Evolutionary conservation across 1,140 invertebrate species (phyloP).

Genomic region (Euwallacea similis): DNA sequence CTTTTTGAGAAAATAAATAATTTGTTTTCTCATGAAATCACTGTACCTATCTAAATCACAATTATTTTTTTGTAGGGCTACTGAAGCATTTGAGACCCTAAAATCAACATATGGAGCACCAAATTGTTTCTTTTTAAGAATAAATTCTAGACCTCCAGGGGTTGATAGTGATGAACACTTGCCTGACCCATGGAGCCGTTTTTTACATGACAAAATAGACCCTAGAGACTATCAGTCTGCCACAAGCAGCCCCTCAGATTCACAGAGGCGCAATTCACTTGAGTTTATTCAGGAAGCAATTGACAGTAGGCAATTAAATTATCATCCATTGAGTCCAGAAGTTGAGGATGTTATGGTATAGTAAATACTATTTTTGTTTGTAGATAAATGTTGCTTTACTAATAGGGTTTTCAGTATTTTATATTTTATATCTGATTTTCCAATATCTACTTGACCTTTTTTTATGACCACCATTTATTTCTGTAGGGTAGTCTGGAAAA

Average conservation of each 20-base stretch:
- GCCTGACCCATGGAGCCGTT: constrained; percentile 83
- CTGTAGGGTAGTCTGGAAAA: constrained; percentile 26
- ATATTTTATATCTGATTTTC: too few relatives aligned
- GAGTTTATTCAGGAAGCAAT: constrained; percentile 58
- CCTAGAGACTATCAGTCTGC: constrained; percentile 36
- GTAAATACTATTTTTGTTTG: neutral
- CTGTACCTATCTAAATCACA: too few relatives aligned
- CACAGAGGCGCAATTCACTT: constrained; percentile 40
- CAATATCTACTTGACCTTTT: too few relatives aligned
- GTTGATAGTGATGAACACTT: constrained; percentile 61
- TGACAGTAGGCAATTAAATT: constrained; percentile 48
- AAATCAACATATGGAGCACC: constrained; percentile 81
- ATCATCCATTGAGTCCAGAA: constrained; percentile 68
- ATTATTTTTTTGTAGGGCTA: constrained; percentile 65
- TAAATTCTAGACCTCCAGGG: constrained; percentile 76
- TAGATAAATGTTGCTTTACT: too few relatives aligned
- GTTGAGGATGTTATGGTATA: constrained; percentile 52
- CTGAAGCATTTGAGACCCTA: constrained; percentile 78
- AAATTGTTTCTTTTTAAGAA: constrained; percentile 84
- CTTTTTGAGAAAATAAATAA: too few relatives aligned
- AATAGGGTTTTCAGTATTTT: too few relatives aligned
- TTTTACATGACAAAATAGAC: constrained; percentile 52
- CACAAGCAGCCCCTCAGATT: constrained; percentile 43
- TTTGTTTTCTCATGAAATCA: too few relatives aligned
- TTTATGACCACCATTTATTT: neutral